Conservation (phyloP, 2,797 vertebrate genomes). For the Ptychobarbus kaznakovi region DNA sequence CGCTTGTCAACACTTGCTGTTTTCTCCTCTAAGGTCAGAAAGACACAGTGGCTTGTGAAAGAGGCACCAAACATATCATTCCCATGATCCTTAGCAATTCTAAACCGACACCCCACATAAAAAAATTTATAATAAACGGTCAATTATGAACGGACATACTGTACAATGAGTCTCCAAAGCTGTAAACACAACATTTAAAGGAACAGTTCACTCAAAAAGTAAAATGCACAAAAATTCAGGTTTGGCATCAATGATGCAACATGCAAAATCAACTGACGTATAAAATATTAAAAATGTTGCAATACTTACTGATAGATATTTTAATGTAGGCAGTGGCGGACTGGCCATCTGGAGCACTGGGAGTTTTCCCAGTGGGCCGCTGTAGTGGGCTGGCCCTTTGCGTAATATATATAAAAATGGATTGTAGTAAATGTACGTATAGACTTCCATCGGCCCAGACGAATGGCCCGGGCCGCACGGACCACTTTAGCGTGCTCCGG, state of each 20-base stretch:
- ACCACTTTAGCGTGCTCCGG: too few species aligned
- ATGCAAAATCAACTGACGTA: neutral
- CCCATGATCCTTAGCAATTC: conserved; percentile 58
- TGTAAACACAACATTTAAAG: conserved; percentile 18
- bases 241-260: neutral
- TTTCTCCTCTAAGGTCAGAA: conserved; percentile 55
- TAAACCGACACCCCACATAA: conserved; percentile 47
- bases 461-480: too few species aligned
- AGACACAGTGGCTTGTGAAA: conserved; percentile 40
- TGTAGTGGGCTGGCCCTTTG: too few species aligned
- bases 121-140: conserved; percentile 48
- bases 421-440: too few species aligned
- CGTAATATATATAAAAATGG: too few species aligned
- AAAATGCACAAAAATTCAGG: neutral
- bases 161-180: conserved; percentile 1
- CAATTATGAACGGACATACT: conserved; percentile 49
- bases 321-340: neutral
- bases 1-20: conserved; percentile 52
- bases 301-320: neutral
- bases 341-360: too few species aligned
- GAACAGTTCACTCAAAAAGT: neutral
- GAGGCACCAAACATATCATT: conserved; percentile 56
- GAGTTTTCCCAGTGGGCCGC: too few species aligned
- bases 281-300: neutral
- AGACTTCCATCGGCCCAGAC: too few species aligned